Conservation (phyloP, 2,113 vertebrate species). For the Phrynocephalus versicolor region DNA sequence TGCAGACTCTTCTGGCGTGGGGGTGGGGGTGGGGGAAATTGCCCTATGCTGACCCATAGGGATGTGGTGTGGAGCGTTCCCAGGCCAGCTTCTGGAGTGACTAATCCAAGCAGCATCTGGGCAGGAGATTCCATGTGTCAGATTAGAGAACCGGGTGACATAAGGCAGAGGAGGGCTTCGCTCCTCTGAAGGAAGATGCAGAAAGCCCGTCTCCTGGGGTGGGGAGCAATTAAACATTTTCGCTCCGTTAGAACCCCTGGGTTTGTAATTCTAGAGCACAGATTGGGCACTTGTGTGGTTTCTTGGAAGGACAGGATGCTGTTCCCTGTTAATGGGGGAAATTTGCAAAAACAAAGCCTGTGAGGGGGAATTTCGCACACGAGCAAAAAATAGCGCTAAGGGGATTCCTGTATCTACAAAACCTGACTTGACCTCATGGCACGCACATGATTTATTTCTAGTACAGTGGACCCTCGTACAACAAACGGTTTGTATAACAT, state of each 20-base stretch:
- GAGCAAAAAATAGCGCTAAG: neutral
- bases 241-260: neutral
- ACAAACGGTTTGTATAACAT: too few relatives aligned
- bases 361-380: neutral
- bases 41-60: slow-evolving; percentile 10
- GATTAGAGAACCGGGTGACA: neutral
- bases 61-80: neutral
- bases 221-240: neutral
- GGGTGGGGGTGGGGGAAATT: neutral
- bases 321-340: neutral
- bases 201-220: neutral
- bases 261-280: neutral
- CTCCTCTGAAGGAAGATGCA: neutral
- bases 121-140: slow-evolving; percentile 4
- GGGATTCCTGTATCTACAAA: neutral
- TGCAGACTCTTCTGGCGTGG: neutral
- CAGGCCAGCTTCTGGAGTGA: slow-evolving; percentile 6
- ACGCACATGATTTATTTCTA: neutral
- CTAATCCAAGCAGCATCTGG: slow-evolving; percentile 20
- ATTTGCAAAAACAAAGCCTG: neutral
- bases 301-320: neutral
- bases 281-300: neutral
- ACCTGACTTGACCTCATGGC: neutral
- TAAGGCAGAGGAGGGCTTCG: neutral
- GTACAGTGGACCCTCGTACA: too few relatives aligned